Evolutionary conservation across 2,888 invertebrate species (phyloP), one percentile per base, ranked within the genome.

Genomic region (Hecatera dysodea): DNA sequence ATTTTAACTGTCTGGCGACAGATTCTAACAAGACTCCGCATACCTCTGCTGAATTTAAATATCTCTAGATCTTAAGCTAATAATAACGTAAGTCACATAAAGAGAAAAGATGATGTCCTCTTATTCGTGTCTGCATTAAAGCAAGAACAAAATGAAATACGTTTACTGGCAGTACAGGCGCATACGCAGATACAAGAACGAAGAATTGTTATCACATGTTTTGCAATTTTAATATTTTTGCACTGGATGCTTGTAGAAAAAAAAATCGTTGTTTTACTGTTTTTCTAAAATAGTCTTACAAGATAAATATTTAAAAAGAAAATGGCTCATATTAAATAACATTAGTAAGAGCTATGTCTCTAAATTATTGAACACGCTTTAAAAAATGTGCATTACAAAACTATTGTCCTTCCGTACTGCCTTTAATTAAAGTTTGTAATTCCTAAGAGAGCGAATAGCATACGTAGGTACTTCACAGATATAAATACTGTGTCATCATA

Each of bases 381-480:
- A 57, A 19, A 50, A 78, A 60, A 60, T 33, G 53, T 22, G 55
- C 67, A 66, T 67, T 75, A 55, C 27, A n/a, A 52, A 60, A 72
- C 52, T n/a, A 61, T 61, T 57, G 42, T 9, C 33, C 33, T n/a
- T 33, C 72, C 17, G 46, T 57, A 29, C 50, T 22, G 17, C 12
- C 12, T 42, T 50, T 75, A 63, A 75, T 67, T 67, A 61, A 67
- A 80, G 22, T 52, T 8, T 7, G 29, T 50, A 42, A 75, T 80
- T 75, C 44, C n/a, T 59, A n/a, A 42, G 63, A 80, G 39, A 52
- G 33, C 60, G 46, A 57, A 29, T 66, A 63, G 63, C 76, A 75
- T 76, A n/a, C n/a, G n/a, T n/a, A n/a, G n/a, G n/a, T n/a, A 78
- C 71, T 87, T 86, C 81, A 86, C 85, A 86, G 87, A 86, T 87